Evolutionary conservation across 2,888 invertebrate species (phyloP), one percentile per base, ranked within the genome.

Genomic region (Andrena bucephala): DNA sequence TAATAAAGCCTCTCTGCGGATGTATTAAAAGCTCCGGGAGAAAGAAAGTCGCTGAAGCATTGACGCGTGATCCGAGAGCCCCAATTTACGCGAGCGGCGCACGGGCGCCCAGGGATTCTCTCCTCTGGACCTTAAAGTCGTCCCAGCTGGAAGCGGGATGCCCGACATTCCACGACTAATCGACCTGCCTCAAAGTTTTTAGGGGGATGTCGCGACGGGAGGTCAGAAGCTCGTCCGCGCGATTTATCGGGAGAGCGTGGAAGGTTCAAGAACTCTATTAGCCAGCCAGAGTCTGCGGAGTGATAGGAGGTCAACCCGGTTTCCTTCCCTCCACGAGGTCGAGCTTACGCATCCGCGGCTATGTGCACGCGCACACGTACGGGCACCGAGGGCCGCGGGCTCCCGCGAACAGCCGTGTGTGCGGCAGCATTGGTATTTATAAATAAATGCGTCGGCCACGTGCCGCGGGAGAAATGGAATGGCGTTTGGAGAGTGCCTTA

Each of bases 401-500:
- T 20, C 20, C 27, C 24, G 24, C 24, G 42, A 42, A 16, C 20
- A 20, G 8, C 20, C 8, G 24, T 57, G 69, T 59, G 63, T 59
- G 69, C 79, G 85, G 82, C 72, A 77, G 83, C 83, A 84, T 88
- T 67, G 85, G 83, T 88, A 89, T 90, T 89, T 89, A 89, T 89
- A 89, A 89, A 89, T 89, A 90, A 89, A 90, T 89, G 81, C 85
- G 80, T 81, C 89, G 89, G 89, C 90, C 89, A 90, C 90, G 90
- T 89, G 90, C 87, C 85, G 83, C 84, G 76, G 68, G 85, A 73
- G 85, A 87, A 85, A 88, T 85, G 84, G 82, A 88, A 88, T 88
- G 84, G 86, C 85, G 84, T 85, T 88, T 67, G 70, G 73, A 84
- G 85, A 88, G 86, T 85, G 82, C 82, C 80, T 88, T 82, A 84